Conservation (phyloP, 2,888 invertebrate species). For the Phengaris arion region DNA sequence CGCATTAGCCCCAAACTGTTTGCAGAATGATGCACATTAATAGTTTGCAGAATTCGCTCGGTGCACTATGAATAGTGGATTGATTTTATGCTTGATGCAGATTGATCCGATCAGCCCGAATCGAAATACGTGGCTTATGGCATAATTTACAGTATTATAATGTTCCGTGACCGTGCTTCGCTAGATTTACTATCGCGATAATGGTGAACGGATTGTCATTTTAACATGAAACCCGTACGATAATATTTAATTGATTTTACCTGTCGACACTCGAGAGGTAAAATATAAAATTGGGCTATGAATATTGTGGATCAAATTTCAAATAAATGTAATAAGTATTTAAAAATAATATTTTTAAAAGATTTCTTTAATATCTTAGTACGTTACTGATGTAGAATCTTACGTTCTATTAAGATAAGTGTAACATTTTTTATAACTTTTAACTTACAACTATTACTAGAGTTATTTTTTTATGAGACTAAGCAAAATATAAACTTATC, state of each 20-base stretch:
- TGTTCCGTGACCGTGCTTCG: background rate
- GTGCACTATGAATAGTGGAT: conserved; percentile 24
- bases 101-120: conserved; percentile 28
- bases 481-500: background rate
- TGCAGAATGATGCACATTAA: conserved; percentile 20
- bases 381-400: no score
- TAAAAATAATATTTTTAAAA: no score
- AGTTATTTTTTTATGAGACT: background rate
- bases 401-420: no score
- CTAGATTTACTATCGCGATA: background rate
- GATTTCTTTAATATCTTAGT: no score
- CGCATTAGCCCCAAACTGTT: conserved; percentile 30
- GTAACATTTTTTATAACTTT: background rate
- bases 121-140: conserved; percentile 22
- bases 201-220: background rate
- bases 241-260: background rate
- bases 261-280: background rate
- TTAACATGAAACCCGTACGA: background rate
- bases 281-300: background rate
- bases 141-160: background rate
- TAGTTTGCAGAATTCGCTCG: conserved; percentile 22
- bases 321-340: no score
- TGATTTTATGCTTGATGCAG: conserved; percentile 15
- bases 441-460: background rate
- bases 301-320: no score